A percentile compares a stretch with the other conserved stretches of the same genome.
Conservation (phyloP, 2,888 invertebrate species). For the Lydus trimaculatus region DNA sequence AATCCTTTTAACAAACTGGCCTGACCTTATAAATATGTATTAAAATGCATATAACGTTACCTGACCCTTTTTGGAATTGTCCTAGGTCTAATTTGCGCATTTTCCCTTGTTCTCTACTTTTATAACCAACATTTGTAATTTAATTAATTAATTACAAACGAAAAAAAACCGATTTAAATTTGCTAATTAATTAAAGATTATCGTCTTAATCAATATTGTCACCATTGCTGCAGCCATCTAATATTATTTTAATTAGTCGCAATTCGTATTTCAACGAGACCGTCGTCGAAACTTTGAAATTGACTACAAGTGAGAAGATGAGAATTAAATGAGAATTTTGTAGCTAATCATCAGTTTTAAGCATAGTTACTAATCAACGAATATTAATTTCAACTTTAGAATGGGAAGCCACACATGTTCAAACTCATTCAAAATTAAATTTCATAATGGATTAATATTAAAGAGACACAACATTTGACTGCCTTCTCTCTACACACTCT, state of each 20-base stretch:
- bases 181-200: conserved; percentile 27
- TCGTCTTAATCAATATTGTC: conserved; percentile 17
- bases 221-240: conserved; percentile 9
- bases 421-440: conserved; percentile 21
- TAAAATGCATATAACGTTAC: conserved; percentile 55
- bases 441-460: conserved; percentile 29
- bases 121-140: conserved; percentile 23
- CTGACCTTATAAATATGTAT: conserved; percentile 58
- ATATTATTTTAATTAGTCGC: conserved; percentile 21
- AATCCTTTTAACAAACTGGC: conserved; percentile 28
- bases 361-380: not conserved
- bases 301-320: not conserved
- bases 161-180: conserved; percentile 35
- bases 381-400: conserved; percentile 8
- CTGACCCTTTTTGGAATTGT: conserved; percentile 47
- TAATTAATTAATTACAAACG: conserved; percentile 28
- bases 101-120: conserved; percentile 11
- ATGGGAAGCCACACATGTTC: conserved; percentile 22
- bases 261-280: conserved; percentile 12
- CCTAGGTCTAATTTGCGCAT: conserved; percentile 45
- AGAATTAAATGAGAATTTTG: not conserved
- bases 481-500: conserved; percentile 21
- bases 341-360: not conserved
- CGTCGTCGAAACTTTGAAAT: not conserved
- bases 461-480: conserved; percentile 12